Evolutionary conservation across 1,140 invertebrate species (phyloP), one percentile per base, ranked within the genome.

Genomic region (Ericerus pela): DNA sequence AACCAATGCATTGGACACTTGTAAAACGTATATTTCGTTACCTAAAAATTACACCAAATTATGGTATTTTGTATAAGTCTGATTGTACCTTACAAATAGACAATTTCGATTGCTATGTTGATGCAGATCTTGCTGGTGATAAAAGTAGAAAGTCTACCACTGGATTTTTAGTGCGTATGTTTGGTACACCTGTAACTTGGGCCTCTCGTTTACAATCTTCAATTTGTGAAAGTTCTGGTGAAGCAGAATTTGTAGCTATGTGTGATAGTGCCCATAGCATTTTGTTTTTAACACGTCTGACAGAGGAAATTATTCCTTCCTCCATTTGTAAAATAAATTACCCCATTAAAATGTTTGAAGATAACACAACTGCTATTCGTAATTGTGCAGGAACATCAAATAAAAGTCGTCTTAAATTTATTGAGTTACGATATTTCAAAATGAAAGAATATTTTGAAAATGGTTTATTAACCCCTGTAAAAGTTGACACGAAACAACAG

Each of bases 371-470:
- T 20, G 51, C 60, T 11, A 68, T 73, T n/a, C 59, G 63, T 26
- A 53, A 72, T 56, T 62, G 62, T 52, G 64, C 66, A 55, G 70
- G 69, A 61, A 63, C 65, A 5, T 61, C 67, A 54, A 65, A 64
- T 37, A 63, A 68, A 43, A 59, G 55, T 27, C 36, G 63, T 43
- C 65, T 60, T 20, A 70, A 69, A 56, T 65, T 68, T 55, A 66
- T 68, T 38, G 65, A 67, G 60, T 51, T 68, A 10, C 53, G 64
- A 53, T 62, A 66, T 60, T 63, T 68, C 37, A 66, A 65, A 54
- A 30, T 69, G 5, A 55, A 33, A n/a, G 57, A 60, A 31, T 20
- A 54, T 14, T 31, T 58, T 28, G 8, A 29, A 6, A 27, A 54
- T 16, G 22, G 38, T 26, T 12, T 27, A 24, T 18, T 54, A 6